Base-by-base conservation (phyloP, 2,888 invertebrate genomes). In the Nomada lathburiana region DNA sequence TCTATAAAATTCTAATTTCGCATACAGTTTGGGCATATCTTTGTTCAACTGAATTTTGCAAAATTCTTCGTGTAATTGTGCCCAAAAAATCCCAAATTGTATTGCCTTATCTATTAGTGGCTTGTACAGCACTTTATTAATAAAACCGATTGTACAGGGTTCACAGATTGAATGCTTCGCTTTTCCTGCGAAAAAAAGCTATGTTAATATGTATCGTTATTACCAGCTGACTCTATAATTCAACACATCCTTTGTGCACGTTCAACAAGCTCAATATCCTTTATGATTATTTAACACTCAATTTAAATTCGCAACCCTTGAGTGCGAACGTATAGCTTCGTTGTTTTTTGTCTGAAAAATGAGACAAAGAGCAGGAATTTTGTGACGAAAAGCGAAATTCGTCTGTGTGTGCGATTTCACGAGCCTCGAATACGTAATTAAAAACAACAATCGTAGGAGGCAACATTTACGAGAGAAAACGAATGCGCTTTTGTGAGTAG, bases 401-500 rank as follows among this genome's bases (percentile, higher is more conserved):
- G 13, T 1, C 1, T 16, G 57, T 16, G n/a, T 13, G 7, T 9
- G 11, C 69, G 18, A 5, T 20, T 16, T 2, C 16, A 16, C 29
- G 20, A 29, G 57, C 20, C 9, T 47, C 16, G 11, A 73, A 16
- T 18, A 44, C 29, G 7, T 55, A 63, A 75, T 63, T 68, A 55
- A 75, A 75, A 69, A 62, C 53, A n/a, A 55, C 68, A 13, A 18
- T 18, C 44, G 18, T 20, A 11, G 16, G 47, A 53, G 16, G 20
- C 36, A 20, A 29, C 36, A 44, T 52, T 60, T 53, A 20, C 9
- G 23, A 16, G 20, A 16, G n/a, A 20, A 59, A 26, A 47, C 26
- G 57, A 26, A 26, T 42, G 3, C 36, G 13, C n/a, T 55, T 52
- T 29, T 55, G 16, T 20, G 10, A 42, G n/a, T 53, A 36, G 20